These are phyloP conservation scores for Tenthredo livida DNA, from an alignment of 2,888 invertebrate genomes.

Conservation along the genomic window DNA sequence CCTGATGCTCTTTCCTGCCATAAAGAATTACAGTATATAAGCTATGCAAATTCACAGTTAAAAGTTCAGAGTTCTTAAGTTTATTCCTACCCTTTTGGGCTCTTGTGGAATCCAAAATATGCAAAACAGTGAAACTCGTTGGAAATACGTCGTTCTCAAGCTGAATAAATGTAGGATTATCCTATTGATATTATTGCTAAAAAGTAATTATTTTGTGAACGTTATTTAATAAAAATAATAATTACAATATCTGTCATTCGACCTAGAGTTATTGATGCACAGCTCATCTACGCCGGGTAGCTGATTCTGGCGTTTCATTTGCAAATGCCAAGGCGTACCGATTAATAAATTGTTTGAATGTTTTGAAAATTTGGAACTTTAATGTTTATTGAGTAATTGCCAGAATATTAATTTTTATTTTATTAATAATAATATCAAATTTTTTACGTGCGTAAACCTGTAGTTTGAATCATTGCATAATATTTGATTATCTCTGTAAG, in stretches of 20 bases:
- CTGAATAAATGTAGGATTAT: not conserved
- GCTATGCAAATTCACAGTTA: not conserved
- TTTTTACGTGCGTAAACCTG: not conserved
- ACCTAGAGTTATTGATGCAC: not conserved
- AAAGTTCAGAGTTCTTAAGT: not conserved
- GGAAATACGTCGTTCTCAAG: not conserved
- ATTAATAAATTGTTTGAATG: not conserved
- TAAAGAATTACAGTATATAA: not conserved
- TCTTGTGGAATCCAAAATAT: not conserved
- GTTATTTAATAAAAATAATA: not conserved
- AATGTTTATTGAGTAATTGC: not conserved
- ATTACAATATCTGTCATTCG: not conserved
- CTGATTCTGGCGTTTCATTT: not conserved
- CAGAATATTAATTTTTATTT: not conserved
- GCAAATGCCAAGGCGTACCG: not conserved
- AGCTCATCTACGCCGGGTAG: not conserved
- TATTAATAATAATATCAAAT: not conserved
- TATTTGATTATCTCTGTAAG: not conserved
- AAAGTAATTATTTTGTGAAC: not conserved
- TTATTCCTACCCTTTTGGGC: not conserved
- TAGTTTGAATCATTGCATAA: not conserved
- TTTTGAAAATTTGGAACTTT: not conserved
- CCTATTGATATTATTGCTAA: not conserved
- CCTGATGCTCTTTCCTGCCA: not conserved
- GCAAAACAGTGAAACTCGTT: not conserved